Percentiles rank a stretch among this genome's conserved stretches.
Evolutionary conservation across 2,888 invertebrate species (phyloP).

Genomic region (Lucinisca nassula): DNA sequence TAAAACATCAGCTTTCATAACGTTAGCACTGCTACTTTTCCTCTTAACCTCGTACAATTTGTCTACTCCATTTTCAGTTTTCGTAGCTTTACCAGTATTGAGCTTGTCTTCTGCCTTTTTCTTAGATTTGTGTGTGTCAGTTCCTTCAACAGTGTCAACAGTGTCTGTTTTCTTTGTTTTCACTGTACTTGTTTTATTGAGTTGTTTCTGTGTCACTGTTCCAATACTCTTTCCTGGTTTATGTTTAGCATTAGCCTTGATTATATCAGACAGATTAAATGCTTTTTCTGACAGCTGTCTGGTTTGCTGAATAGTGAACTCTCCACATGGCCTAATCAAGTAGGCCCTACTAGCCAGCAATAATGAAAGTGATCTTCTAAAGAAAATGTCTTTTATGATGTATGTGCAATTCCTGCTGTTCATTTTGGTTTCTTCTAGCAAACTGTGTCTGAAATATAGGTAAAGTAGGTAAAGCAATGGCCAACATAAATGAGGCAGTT

Average conservation of each 20-base stretch:
- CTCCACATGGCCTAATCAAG: no score
- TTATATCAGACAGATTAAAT: neutral
- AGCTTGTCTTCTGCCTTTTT: neutral
- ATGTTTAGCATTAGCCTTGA: neutral
- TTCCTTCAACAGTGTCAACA: neutral
- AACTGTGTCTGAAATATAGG: no score
- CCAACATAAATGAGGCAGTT: no score
- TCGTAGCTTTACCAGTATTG: neutral
- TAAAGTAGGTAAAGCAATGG: no score
- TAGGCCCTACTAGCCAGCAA: no score
- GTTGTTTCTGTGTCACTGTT: neutral
- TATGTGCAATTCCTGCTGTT: no score
- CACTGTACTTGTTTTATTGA: neutral
- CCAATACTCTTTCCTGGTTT: neutral
- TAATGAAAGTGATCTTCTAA: no score
- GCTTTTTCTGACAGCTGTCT: neutral
- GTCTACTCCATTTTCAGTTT: no score
- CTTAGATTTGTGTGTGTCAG: neutral
- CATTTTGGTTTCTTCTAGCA: no score
- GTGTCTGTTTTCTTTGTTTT: neutral
- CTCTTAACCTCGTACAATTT: neutral
- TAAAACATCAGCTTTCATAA: neutral
- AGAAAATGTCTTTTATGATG: no score
- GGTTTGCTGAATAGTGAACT: no score
- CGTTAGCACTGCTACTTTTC: neutral